Evolutionary conservation across 2,888 invertebrate species (phyloP).

Genomic region (Euphydryas editha): DNA sequence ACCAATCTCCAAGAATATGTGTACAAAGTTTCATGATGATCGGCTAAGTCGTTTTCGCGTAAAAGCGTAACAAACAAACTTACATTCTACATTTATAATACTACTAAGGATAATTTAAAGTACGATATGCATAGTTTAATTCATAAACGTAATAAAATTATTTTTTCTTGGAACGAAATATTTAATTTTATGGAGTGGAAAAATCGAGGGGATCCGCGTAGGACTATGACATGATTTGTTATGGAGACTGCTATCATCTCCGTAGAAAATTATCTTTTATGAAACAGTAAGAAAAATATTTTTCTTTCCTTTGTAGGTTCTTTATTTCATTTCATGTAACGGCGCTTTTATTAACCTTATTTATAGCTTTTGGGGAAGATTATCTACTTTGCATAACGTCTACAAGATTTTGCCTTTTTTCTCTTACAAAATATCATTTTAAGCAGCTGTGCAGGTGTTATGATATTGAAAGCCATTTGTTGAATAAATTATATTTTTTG

Average conservation of each 20-base stretch:
- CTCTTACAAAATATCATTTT: not conserved
- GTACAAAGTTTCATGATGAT: too few relatives aligned
- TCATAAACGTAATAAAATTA: constrained; percentile 59
- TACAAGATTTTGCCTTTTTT: constrained; percentile 24
- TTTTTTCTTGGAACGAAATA: constrained; percentile 61
- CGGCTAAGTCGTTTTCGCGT: too few relatives aligned
- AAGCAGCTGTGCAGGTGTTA: not conserved
- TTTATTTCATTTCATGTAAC: constrained; percentile 47
- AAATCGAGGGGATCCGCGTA: constrained; percentile 57
- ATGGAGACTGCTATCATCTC: constrained; percentile 61
- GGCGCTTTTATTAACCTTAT: constrained; percentile 60
- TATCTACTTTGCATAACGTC: constrained; percentile 42
- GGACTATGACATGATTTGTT: constrained; percentile 77
- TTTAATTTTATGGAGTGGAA: constrained; percentile 80
- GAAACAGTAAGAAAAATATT: constrained; percentile 53
- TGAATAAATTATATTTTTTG: not conserved
- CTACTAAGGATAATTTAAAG: constrained; percentile 11
- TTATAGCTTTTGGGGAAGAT: constrained; percentile 49
- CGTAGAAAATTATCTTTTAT: constrained; percentile 53
- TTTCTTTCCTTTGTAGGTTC: constrained; percentile 47
- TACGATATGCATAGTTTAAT: constrained; percentile 30
- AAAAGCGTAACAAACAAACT: too few relatives aligned
- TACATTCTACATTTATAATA: too few relatives aligned
- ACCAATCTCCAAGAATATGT: too few relatives aligned
- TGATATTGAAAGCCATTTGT: not conserved